phyloP scores from a whole-genome alignment of 2,888 invertebrate species.

The Oscheius sp. region DNA sequence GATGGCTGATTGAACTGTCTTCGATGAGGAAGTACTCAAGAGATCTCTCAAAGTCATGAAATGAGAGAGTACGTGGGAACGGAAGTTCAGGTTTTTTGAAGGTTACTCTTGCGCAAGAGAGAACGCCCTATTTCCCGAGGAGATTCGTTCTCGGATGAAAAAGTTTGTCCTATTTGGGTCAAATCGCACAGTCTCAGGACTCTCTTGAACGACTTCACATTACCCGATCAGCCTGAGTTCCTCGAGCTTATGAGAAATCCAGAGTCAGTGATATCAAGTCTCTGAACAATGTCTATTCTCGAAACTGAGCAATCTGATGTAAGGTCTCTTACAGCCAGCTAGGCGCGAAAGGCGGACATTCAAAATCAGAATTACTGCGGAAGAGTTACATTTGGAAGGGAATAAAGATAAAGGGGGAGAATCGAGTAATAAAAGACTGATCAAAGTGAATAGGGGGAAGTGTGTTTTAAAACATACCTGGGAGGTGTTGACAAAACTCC shows the following conservation, averaged over 20 bases:
- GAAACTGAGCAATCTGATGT: too few species aligned
- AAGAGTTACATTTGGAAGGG: background rate
- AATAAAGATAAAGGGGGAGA: constrained; percentile 13
- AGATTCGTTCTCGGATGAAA: too few species aligned
- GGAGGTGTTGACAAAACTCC: constrained; percentile 34
- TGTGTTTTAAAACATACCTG: constrained; percentile 1
- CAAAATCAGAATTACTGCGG: constrained; percentile 14
- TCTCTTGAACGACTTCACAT: too few species aligned
- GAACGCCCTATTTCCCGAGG: background rate
- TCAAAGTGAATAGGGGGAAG: too few species aligned
- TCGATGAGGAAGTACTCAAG: background rate
- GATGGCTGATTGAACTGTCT: background rate
- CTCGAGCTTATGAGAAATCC: too few species aligned
- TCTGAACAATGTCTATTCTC: too few species aligned
- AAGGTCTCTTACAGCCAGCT: background rate
- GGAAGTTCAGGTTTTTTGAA: background rate
- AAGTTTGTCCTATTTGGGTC: too few species aligned
- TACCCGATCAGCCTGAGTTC: too few species aligned
- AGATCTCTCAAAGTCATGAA: background rate
- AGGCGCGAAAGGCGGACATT: constrained; percentile 23
- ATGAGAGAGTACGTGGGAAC: constrained; percentile 16
- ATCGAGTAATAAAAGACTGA: background rate
- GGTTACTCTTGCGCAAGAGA: too few species aligned
- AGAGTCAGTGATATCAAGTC: too few species aligned
- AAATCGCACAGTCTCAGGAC: too few species aligned